Base-by-base conservation (phyloP, 2,888 invertebrate genomes). In the Eristalis arbustorum region DNA sequence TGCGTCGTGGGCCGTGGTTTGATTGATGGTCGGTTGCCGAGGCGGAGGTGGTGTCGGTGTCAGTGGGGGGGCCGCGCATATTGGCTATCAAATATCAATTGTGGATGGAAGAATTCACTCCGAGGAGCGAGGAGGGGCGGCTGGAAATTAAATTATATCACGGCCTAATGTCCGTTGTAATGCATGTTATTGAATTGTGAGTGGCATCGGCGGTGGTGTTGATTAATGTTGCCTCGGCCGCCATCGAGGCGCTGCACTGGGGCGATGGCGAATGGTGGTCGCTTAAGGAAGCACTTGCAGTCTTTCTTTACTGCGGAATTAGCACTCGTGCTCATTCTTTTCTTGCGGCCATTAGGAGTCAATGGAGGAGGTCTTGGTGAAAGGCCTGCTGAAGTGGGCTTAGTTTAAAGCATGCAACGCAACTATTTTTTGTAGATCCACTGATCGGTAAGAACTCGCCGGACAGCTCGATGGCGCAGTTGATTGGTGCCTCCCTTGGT, bases 141-240 rank as follows among this genome's bases (percentile, higher is more conserved):
- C 31, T 31, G 25, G 62, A 77, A 67, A 82, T 76, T 67, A 61
- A 76, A 73, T 67, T 57, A 67, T 68, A 73, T 73, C 72, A 77
- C 67, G 72, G 72, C 72, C 63, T 63, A 67, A 67, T 72, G 66
- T 31, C 71, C 57, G 78, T 71, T 78, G 57, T 56, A 28, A 25
- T 77, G 69, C 37, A 14, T 56, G 56, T 77, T 75, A 28, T 67
- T 66, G 23, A 66, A 14, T 42, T n/a, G 25, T 8, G 25, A 49
- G 10, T 62, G 49, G 56, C 34, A 63, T 10, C 18, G 25, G 56
- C 69, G 77, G 28, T 69, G 69, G 77, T 63, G 71, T 69, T 71
- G 49, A 77, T 77, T 71, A 71, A 77, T 71, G 64, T 28, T 49
- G 8, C 49, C 49, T 49, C 8, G 18, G 18, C 49, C 49, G 49